phyloP scores from a whole-genome alignment of 2,888 invertebrate species.

The Electrophaes corylata region DNA sequence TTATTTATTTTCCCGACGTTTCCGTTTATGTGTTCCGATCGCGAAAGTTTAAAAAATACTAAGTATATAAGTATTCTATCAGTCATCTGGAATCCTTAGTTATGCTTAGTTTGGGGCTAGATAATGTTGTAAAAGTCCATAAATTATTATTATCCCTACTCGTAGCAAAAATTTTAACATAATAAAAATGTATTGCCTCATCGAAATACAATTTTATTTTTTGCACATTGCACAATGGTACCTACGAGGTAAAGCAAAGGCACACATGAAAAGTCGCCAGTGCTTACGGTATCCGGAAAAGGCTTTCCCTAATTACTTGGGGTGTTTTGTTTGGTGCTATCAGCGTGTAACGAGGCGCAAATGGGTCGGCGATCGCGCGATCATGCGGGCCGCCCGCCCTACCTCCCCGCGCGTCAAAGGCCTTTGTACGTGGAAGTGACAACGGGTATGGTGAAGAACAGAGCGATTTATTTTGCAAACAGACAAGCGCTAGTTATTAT shows the following conservation, averaged over 20 bases:
- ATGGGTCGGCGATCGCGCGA: constrained; percentile 81
- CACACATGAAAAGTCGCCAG: constrained; percentile 58
- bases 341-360: constrained; percentile 83
- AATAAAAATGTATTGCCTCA: no score
- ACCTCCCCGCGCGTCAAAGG: constrained; percentile 71
- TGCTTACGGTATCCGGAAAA: constrained; percentile 81
- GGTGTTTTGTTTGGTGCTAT: constrained; percentile 84
- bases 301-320: constrained; percentile 83
- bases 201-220: neutral
- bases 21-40: no score
- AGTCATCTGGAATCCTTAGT: no score
- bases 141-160: no score
- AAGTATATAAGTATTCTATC: no score
- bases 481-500: no score
- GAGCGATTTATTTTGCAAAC: constrained; percentile 45
- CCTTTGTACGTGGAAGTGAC: constrained; percentile 72
- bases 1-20: no score
- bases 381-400: constrained; percentile 79
- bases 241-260: constrained; percentile 5
- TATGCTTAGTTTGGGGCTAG: no score
- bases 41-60: no score
- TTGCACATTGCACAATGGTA: neutral
- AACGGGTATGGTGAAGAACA: constrained; percentile 40
- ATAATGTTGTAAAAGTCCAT: no score
- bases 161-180: no score